A percentile compares a stretch with the other conserved stretches of the same genome.
These are phyloP conservation scores for Dermatophagoides farinae DNA, from an alignment of 1,140 invertebrate species.

Conservation along the genomic window DNA sequence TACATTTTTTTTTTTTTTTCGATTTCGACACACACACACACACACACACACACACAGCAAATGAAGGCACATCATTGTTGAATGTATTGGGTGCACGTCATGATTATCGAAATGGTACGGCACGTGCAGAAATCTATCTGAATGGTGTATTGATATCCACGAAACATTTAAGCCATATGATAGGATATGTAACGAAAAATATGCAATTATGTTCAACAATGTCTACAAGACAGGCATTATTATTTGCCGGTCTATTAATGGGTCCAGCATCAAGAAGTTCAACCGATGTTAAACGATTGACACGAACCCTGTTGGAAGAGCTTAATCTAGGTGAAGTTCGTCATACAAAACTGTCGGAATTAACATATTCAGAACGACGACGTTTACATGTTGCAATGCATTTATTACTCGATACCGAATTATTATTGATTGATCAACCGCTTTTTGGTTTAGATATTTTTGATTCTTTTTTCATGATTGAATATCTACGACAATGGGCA, in stretches of 20 bases:
- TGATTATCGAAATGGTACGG: slow-evolving; percentile 26
- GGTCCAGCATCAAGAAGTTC: slow-evolving; percentile 28
- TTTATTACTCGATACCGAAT: slow-evolving; percentile 47
- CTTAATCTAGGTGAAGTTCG: slow-evolving; percentile 62
- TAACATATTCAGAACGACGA: slow-evolving; percentile 65
- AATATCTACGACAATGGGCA: slow-evolving; percentile 82
- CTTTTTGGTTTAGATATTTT: slow-evolving; percentile 86
- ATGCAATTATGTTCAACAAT: slow-evolving; percentile 41
- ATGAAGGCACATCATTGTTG: slow-evolving; percentile 54
- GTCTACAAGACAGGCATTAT: slow-evolving; percentile 56
- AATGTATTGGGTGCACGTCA: slow-evolving; percentile 51
- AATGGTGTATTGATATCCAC: slow-evolving; percentile 59
- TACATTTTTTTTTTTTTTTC: not conserved
- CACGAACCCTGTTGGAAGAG: slow-evolving; percentile 65
- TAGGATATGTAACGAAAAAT: slow-evolving; percentile 35
- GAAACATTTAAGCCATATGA: slow-evolving; percentile 38
- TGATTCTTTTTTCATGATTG: slow-evolving; percentile 80
- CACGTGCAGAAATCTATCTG: slow-evolving; percentile 56
- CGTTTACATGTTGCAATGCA: slow-evolving; percentile 68
- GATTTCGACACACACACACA: no score
- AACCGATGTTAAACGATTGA: slow-evolving; percentile 38
- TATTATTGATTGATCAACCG: slow-evolving; percentile 66
- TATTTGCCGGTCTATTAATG: slow-evolving; percentile 51
- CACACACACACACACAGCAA: slow-evolving; percentile 27
- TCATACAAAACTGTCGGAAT: slow-evolving; percentile 47